phyloP scores from a whole-genome alignment of 2,113 vertebrate genomes.

The Penelope pileata region DNA sequence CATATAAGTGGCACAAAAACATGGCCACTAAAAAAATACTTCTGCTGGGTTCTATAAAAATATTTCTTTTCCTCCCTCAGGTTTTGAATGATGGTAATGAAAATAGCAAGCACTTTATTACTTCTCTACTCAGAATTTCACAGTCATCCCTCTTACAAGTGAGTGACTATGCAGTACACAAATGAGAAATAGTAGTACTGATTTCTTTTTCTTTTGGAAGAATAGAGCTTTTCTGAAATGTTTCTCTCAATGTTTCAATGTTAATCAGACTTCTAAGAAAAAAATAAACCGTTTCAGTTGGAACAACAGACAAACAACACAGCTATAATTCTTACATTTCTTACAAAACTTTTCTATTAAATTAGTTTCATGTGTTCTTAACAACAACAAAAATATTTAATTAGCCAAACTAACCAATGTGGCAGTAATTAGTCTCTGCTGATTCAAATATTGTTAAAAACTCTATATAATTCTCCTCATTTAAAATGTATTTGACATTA shows the following conservation, averaged over 20 bases:
- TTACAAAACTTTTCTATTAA: slow-evolving; percentile 55
- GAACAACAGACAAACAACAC: slow-evolving; percentile 46
- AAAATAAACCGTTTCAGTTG: slow-evolving; percentile 9
- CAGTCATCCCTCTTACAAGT: background rate
- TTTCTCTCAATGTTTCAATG: slow-evolving; percentile 4
- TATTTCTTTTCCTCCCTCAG: background rate
- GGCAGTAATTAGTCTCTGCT: slow-evolving; percentile 46
- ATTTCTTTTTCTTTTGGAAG: background rate
- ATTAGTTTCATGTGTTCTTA: slow-evolving; percentile 57
- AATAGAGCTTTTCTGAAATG: background rate
- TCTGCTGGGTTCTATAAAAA: background rate
- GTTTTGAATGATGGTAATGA: background rate
- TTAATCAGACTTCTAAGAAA: slow-evolving; percentile 16
- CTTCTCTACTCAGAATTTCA: background rate
- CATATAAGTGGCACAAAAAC: background rate
- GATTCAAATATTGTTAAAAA: slow-evolving; percentile 33
- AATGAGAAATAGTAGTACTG: background rate
- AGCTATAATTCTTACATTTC: slow-evolving; percentile 28
- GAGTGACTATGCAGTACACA: background rate
- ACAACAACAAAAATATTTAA: slow-evolving; percentile 61
- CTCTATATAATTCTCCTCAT: background rate
- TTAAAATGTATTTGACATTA: background rate
- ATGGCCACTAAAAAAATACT: background rate
- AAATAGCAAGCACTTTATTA: background rate
- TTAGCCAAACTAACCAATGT: slow-evolving; percentile 48